A percentile compares a stretch with the other conserved stretches of the same genome.
These are phyloP conservation scores for Dicranocentrus wangi DNA, from an alignment of 2,888 invertebrate genomes.

Conservation along the genomic window DNA sequence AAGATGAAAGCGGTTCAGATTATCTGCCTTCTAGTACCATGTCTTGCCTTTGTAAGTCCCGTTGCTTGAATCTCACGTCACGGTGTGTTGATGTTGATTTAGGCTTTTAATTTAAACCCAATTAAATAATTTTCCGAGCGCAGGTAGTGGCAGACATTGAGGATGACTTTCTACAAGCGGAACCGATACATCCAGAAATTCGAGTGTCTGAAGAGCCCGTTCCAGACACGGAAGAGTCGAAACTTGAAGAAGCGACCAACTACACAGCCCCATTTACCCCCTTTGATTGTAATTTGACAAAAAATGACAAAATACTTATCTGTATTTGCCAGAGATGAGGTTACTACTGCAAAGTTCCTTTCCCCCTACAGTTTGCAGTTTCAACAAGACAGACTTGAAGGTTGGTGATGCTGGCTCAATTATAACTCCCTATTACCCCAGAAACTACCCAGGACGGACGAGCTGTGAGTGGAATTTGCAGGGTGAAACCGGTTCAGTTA, in stretches of 20 bases:
- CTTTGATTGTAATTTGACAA: slow-evolving; percentile 63
- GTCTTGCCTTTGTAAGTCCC: background rate
- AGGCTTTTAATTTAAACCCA: no score
- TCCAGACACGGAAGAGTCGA: slow-evolving; percentile 56
- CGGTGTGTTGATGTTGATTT: no score
- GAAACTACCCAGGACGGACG: slow-evolving; percentile 71
- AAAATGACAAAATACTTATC: no score
- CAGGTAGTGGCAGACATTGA: slow-evolving; percentile 46
- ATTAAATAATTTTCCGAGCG: background rate
- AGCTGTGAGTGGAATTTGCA: slow-evolving; percentile 71
- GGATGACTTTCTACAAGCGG: slow-evolving; percentile 68
- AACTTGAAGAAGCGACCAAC: slow-evolving; percentile 54
- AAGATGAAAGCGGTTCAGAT: background rate
- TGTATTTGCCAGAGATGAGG: no score
- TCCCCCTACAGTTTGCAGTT: slow-evolving; percentile 66
- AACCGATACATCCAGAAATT: slow-evolving; percentile 67
- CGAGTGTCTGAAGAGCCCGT: slow-evolving; percentile 63
- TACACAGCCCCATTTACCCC: slow-evolving; percentile 59
- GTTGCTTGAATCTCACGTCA: no score
- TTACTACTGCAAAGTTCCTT: no score
- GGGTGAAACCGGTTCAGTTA: slow-evolving; percentile 65
- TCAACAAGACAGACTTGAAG: slow-evolving; percentile 65
- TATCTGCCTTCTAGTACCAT: background rate
- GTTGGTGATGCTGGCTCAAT: slow-evolving; percentile 65
- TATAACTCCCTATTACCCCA: slow-evolving; percentile 71